Base-by-base conservation (phyloP, 2,797 vertebrate genomes). In the Paratrypauchen microcephalus region DNA sequence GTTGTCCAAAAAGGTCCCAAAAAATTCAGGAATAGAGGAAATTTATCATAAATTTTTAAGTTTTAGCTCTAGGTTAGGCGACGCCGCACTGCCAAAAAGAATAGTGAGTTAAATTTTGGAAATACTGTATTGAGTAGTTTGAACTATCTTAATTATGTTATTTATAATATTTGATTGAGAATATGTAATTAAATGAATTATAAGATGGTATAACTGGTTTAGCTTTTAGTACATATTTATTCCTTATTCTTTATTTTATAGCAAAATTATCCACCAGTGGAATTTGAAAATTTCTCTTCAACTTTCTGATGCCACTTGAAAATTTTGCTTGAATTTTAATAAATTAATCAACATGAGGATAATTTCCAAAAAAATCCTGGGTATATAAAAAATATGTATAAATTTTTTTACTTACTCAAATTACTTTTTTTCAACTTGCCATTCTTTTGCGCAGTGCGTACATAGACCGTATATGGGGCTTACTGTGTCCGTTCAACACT, bases 401-500 rank as follows among this genome's bases (percentile, higher is more conserved):
- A 15, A 45, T 1, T 5, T 6, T 45, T 45, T 15, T 6, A 15
- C 15, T 15, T 45, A 45, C 13, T 41, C 32, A 36, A 36, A 26
- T 36, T 13, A 0, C 1, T 48, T 16, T 48, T 4, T 48, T 19
- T 19, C 0, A 28, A 57, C 24, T 57, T 16, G 24, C 12, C 55
- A 24, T 28, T 58, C 56, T 60, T 36, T 11, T 60, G 7, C 12
- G 56, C 26, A 18, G 24, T 1, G 13, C 58, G 0, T 6, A n/a
- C 28, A 57, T 28, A 32, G 30, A 60, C 6, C 28, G 3, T 13
- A 41, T 8, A n/a, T 15, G 21, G 61, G n/a, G 50, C 60, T 23
- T 58, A 57, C 24, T 6, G 57, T 30, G 28, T 32, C 18, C 19
- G 30, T 36, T 64, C 69, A 74, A 81, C 76, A 59, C 81, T 80